Evolutionary conservation across 2,888 invertebrate genomes (phyloP).

Genomic region (Iphiclides podalirius): DNA sequence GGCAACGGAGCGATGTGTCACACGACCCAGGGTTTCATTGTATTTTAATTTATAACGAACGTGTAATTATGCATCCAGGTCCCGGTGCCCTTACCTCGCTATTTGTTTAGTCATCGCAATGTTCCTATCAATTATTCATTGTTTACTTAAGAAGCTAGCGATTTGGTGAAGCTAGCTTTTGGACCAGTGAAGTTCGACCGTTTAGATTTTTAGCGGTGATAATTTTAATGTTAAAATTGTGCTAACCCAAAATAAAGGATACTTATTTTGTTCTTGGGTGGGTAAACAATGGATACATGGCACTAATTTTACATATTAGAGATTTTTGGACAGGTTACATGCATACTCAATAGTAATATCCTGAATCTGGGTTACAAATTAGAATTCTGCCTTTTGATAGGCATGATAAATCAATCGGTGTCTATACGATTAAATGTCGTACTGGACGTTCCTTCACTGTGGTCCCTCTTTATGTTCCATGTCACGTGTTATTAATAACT

Average conservation of each 20-base stretch:
- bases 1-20: conserved; percentile 46
- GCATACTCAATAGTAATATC: no score
- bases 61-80: conserved; percentile 48
- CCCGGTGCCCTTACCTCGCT: conserved; percentile 43
- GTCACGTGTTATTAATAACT: conserved; percentile 21
- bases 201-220: no score
- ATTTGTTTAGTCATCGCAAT: conserved; percentile 47
- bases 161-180: conserved; percentile 4
- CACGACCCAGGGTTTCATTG: conserved; percentile 34
- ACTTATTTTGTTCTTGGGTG: no score
- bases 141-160: conserved; percentile 9
- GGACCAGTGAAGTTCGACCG: no score
- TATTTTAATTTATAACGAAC: conserved; percentile 33
- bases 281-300: no score
- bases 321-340: no score
- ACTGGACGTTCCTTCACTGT: conserved; percentile 7
- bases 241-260: no score
- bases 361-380: no score
- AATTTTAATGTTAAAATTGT: background rate
- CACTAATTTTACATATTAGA: no score
- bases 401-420: background rate
- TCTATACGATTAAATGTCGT: conserved; percentile 6
- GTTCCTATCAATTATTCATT: conserved; percentile 15
- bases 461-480: conserved; percentile 6
- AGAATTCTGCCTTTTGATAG: background rate